Evolutionary conservation across 2,113 vertebrate species (phyloP).

Genomic region (Anarhynchus alexandrinus): DNA sequence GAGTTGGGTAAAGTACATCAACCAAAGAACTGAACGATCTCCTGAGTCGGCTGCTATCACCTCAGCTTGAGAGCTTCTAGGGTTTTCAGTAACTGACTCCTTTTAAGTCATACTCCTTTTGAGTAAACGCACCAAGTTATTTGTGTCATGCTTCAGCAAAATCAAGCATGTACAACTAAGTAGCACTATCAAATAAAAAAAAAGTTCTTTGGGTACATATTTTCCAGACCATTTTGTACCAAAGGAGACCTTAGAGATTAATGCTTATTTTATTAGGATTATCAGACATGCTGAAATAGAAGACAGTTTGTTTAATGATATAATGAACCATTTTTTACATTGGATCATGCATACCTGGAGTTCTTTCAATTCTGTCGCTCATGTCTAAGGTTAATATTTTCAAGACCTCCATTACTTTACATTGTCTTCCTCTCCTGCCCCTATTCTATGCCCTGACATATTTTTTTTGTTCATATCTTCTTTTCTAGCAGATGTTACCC

Average conservation of each 20-base stretch:
- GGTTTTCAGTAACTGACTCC: not conserved
- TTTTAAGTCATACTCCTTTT: not conserved
- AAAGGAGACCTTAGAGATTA: slow-evolving; percentile 13
- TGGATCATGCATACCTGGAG: not conserved
- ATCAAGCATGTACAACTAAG: slow-evolving; percentile 21
- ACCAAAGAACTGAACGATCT: not conserved
- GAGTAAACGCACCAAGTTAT: slow-evolving; percentile 11
- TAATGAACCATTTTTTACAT: not conserved
- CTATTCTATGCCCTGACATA: not conserved
- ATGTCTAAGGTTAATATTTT: not conserved
- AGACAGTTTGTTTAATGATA: not conserved
- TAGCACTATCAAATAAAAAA: slow-evolving; percentile 41
- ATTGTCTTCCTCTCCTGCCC: not conserved
- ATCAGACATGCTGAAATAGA: not conserved
- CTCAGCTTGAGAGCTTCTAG: not conserved
- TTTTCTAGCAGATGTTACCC: not conserved
- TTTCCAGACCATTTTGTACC: slow-evolving; percentile 41
- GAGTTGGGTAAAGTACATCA: not conserved
- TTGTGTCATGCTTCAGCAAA: slow-evolving; percentile 8
- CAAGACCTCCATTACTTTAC: not conserved
- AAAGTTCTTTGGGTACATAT: slow-evolving; percentile 11
- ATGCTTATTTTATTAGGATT: slow-evolving; percentile 14
- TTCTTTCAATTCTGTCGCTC: not conserved
- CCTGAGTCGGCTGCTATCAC: not conserved
- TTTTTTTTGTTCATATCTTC: not conserved